Evolutionary conservation across 2,888 invertebrate species (phyloP).

Genomic region (Nematopogon swammerdamellus): DNA sequence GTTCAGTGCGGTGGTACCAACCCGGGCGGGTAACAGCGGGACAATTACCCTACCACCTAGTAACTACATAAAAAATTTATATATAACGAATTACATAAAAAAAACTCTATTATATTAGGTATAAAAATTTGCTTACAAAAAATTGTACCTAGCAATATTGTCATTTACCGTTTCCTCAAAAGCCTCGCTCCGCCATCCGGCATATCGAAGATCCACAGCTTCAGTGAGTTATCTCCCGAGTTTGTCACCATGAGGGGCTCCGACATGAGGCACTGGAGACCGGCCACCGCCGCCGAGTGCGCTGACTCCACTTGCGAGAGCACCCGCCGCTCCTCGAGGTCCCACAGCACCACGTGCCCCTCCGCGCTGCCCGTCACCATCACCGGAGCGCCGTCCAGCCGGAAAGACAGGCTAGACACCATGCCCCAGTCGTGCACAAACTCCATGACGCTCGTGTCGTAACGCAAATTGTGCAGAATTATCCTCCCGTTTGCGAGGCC

Average conservation of each 20-base stretch:
- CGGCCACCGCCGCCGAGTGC: slow-evolving; percentile 73
- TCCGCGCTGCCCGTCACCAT: slow-evolving; percentile 80
- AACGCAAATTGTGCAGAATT: slow-evolving; percentile 82
- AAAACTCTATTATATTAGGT: neutral
- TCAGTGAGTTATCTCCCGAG: slow-evolving; percentile 91
- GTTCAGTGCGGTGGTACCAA: too few relatives aligned
- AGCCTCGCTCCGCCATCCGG: slow-evolving; percentile 87
- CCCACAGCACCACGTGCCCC: slow-evolving; percentile 93
- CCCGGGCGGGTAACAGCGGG: too few relatives aligned
- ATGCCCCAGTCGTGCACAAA: slow-evolving; percentile 91
- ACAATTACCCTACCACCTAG: too few relatives aligned
- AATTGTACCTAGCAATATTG: neutral
- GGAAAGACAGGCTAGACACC: slow-evolving; percentile 80
- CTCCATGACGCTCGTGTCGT: slow-evolving; percentile 77
- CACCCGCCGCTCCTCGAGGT: slow-evolving; percentile 77
- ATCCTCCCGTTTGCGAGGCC: slow-evolving; percentile 82
- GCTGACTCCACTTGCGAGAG: slow-evolving; percentile 77
- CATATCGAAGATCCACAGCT: slow-evolving; percentile 89
- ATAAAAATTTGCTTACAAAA: neutral
- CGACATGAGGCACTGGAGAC: slow-evolving; percentile 78
- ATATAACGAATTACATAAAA: neutral
- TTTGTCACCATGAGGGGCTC: slow-evolving; percentile 91
- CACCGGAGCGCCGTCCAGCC: slow-evolving; percentile 80
- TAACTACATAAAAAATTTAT: too few relatives aligned
- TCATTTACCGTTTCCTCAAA: slow-evolving; percentile 62